Evolutionary conservation across 1,140 invertebrate genomes (phyloP), one percentile per base, ranked within the genome.

Genomic region (Reticulitermes speratus): DNA sequence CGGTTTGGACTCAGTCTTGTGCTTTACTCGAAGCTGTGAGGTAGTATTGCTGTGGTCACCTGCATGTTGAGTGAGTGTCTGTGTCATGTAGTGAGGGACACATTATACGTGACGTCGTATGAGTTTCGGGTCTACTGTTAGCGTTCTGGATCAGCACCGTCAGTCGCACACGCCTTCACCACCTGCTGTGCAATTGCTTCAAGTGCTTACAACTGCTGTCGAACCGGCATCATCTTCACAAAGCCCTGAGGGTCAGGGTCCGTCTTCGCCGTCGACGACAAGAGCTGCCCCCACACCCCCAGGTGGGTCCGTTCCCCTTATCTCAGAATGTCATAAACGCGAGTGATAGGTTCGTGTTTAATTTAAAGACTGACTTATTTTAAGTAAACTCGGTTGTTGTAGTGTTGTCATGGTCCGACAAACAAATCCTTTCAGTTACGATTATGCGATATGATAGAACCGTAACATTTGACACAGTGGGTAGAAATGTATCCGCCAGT

Each of bases 251-350:
- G 65, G 25, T 75, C 65, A 75, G 65, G 65, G 65, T 75, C n/a
- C n/a, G n/a, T 75, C 65, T 75, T 75, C 65, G 65, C 65, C n/a
- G 65, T 75, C 65, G 52, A 55, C 65, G 52, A 55, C 52, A 55
- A 55, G 52, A 55, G 52, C 52, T 55, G 52, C 52, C 52, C 52
- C 52, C 65, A 75, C 65, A 75, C 65, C 65, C 65, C 65, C 65
- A 75, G 65, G 65, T 75, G 65, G 65, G 65, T 75, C 14, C 65
- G 65, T 75, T 30, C 65, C 25, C n/a, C 65, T 30, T 75, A 75
- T 14, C n/a, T 30, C 65, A 75, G 14, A 16, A 55, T 55, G 52
- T 14, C 19, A 5, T 55, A 55, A 55, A 55, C 52, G 52, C 52
- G 52, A 55, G 52, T 55, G 52, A 55, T 21, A 19, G 14, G 5